Evolutionary conservation across 2,113 vertebrate species (phyloP).

Genomic region (Heterotis niloticus): DNA sequence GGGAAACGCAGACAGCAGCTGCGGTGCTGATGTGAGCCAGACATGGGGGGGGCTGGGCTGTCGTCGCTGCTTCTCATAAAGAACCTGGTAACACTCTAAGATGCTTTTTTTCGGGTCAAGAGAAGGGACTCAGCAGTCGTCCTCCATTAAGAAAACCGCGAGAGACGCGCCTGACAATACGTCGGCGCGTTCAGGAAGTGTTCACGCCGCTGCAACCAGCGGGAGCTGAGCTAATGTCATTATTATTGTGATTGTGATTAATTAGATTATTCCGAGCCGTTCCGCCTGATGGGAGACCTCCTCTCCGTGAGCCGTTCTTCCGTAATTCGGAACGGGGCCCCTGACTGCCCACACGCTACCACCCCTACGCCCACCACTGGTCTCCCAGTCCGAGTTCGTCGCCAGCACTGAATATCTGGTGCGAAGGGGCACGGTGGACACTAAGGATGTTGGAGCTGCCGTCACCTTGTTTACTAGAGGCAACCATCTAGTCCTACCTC

Average conservation of each 20-base stretch:
- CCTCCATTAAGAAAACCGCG: not conserved
- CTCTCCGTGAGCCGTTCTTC: slow-evolving; percentile 58
- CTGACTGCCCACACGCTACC: not conserved
- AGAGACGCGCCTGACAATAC: not conserved
- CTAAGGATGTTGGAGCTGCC: not conserved
- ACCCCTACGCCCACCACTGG: not conserved
- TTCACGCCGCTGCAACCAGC: slow-evolving; percentile 25
- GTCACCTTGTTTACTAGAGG: not conserved
- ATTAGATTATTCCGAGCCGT: slow-evolving; percentile 69
- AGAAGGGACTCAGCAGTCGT: not conserved
- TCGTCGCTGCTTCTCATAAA: not conserved
- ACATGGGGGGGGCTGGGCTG: not conserved
- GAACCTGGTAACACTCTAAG: not conserved
- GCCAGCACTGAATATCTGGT: too few relatives aligned
- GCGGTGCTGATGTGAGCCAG: not conserved
- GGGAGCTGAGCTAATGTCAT: slow-evolving; percentile 54
- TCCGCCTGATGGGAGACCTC: slow-evolving; percentile 66
- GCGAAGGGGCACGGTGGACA: not conserved
- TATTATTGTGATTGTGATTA: slow-evolving; percentile 64
- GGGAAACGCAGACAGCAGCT: not conserved
- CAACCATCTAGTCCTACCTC: not conserved
- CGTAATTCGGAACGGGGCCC: slow-evolving; percentile 33
- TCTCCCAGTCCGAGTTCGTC: too few relatives aligned
- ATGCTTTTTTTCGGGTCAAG: not conserved
- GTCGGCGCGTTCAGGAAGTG: not conserved